phyloP scores from a whole-genome alignment of 37 sponge, comb jelly and placozoan species.

The Haliclona indistincta region DNA sequence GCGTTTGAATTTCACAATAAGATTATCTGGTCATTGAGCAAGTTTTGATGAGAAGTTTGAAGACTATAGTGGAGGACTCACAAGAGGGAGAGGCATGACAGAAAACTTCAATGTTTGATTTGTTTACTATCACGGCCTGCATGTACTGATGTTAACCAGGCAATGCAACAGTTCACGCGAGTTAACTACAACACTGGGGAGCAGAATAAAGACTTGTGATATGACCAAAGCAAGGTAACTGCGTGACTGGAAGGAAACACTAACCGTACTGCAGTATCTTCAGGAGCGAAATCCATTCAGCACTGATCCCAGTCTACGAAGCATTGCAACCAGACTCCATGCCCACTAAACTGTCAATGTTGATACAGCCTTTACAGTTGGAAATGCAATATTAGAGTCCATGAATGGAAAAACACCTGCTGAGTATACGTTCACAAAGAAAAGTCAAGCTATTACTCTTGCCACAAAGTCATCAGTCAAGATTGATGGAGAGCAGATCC shows the following conservation, averaged over 20 bases:
- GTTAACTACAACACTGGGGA: conserved; percentile 47
- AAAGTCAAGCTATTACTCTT: too few relatives aligned
- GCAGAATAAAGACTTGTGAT: conserved; percentile 55
- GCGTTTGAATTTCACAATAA: too few relatives aligned
- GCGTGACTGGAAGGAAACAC: conserved; percentile 54
- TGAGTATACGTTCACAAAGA: too few relatives aligned
- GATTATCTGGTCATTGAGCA: too few relatives aligned
- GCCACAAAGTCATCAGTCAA: too few relatives aligned
- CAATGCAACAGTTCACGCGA: conserved; percentile 49
- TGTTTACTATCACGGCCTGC: conserved; percentile 45
- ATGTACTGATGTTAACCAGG: conserved; percentile 30
- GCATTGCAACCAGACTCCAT: conserved; percentile 29
- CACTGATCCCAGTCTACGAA: conserved; percentile 27
- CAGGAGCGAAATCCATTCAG: conserved; percentile 42
- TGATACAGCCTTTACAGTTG: too few relatives aligned
- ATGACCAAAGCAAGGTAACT: conserved; percentile 45
- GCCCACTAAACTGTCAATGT: too few relatives aligned
- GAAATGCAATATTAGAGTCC: conserved; percentile 10
- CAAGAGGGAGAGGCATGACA: too few relatives aligned
- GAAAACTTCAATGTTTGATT: conserved; percentile 20
- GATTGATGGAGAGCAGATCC: too few relatives aligned
- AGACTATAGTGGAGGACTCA: too few relatives aligned
- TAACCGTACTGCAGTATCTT: conserved; percentile 41
- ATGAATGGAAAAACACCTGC: conserved; percentile 57
- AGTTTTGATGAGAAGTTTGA: too few relatives aligned